These are phyloP conservation scores for Phalanger gymnotis DNA, from an alignment of 2,797 vertebrate species.

Conservation along the genomic window DNA sequence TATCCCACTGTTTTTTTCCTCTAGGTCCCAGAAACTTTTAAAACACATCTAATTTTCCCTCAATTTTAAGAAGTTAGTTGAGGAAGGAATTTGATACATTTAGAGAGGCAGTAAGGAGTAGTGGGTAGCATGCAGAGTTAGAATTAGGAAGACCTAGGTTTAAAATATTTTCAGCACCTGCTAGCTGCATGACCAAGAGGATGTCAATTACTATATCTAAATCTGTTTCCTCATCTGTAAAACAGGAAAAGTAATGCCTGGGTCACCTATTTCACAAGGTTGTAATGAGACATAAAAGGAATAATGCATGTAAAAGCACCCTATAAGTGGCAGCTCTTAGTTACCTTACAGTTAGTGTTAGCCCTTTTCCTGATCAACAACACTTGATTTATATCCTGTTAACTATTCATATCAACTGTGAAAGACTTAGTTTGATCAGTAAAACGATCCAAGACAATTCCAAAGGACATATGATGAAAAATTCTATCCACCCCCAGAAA, in stretches of 20 bases:
- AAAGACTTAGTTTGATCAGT: background rate
- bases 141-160: background rate
- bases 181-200: background rate
- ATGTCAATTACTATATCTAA: background rate
- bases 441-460: background rate
- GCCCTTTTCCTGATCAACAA: background rate
- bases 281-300: background rate
- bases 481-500: background rate
- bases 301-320: background rate
- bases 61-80: slow-evolving; percentile 50
- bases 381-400: background rate
- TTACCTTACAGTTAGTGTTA: background rate
- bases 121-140: background rate
- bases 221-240: background rate
- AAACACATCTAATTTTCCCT: slow-evolving; percentile 32
- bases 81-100: background rate
- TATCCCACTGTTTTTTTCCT: background rate
- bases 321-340: background rate
- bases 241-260: background rate
- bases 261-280: background rate
- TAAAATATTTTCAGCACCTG: background rate
- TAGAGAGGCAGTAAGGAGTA: background rate
- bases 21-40: background rate
- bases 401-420: background rate
- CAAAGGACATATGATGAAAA: background rate